These are phyloP conservation scores for Upupa epops DNA, from an alignment of 2,113 vertebrate species.

Conservation along the genomic window DNA sequence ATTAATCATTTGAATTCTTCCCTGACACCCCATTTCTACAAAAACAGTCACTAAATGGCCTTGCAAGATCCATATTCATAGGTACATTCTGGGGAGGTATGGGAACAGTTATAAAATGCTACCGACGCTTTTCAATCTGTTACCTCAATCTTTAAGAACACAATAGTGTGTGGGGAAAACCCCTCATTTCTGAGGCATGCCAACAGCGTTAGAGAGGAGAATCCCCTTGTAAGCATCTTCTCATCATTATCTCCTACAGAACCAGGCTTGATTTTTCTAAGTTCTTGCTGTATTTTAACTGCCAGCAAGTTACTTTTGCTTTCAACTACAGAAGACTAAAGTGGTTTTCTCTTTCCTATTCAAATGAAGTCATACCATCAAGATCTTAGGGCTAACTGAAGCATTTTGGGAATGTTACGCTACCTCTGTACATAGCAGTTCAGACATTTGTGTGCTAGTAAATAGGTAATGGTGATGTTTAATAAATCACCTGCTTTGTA, in stretches of 20 bases:
- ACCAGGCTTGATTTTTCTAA: not conserved
- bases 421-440: not conserved
- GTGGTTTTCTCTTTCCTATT: not conserved
- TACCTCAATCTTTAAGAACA: not conserved
- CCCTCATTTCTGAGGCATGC: not conserved
- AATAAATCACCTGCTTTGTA: conserved; percentile 70
- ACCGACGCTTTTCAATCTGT: not conserved
- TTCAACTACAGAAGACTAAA: not conserved
- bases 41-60: not conserved
- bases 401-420: not conserved
- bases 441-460: not conserved
- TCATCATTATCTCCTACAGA: not conserved
- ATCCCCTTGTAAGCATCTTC: not conserved
- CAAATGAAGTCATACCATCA: not conserved
- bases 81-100: not conserved
- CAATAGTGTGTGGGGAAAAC: not conserved
- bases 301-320: not conserved
- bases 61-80: not conserved
- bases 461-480: conserved; percentile 67
- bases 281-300: not conserved
- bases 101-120: not conserved
- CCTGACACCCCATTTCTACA: not conserved
- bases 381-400: not conserved
- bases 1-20: not conserved
- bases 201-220: not conserved